Percentiles rank a stretch among this genome's conserved stretches.
Evolutionary conservation across 2,797 vertebrate genomes (phyloP).

Genomic region (Spea hammondii): DNA sequence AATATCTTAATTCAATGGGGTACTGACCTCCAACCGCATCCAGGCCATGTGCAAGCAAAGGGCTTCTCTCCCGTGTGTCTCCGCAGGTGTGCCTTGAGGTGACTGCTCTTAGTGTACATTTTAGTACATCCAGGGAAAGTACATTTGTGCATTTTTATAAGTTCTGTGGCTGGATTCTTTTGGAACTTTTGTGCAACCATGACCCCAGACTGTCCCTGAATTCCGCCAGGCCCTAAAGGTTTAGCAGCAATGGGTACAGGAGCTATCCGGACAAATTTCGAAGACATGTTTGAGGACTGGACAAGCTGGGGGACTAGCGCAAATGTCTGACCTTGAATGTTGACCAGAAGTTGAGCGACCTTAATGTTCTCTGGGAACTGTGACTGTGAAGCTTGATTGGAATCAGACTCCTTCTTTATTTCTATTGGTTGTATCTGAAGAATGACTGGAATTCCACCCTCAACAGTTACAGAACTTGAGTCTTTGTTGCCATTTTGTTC

Average conservation of each 20-base stretch:
- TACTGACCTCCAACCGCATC: constrained; percentile 91
- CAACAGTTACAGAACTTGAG: constrained; percentile 57
- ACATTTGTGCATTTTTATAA: constrained; percentile 98
- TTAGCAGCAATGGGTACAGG: constrained; percentile 92
- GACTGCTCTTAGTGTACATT: constrained; percentile 98
- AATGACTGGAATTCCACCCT: constrained; percentile 80
- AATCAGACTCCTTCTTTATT: constrained; percentile 81
- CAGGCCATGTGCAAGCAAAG: constrained; percentile 92
- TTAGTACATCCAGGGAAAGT: constrained; percentile 92
- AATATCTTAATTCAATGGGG: too few relatives aligned
- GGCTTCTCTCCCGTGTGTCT: constrained; percentile 97
- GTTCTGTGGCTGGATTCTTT: constrained; percentile 90
- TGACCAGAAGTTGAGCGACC: constrained; percentile 89
- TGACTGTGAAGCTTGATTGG: constrained; percentile 64
- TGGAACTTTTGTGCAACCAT: constrained; percentile 88
- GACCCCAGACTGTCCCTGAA: constrained; percentile 69
- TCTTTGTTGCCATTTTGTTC: constrained; percentile 60
- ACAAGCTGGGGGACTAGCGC: constrained; percentile 88
- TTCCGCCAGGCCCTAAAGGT: constrained; percentile 76
- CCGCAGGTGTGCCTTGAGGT: constrained; percentile 93
- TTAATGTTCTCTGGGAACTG: constrained; percentile 79
- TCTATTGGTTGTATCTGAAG: constrained; percentile 87
- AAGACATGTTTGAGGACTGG: constrained; percentile 77
- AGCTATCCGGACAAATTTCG: constrained; percentile 92
- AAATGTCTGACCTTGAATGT: constrained; percentile 94